phyloP scores from a whole-genome alignment of 2,113 vertebrate genomes.

The Tragulus kanchil region DNA sequence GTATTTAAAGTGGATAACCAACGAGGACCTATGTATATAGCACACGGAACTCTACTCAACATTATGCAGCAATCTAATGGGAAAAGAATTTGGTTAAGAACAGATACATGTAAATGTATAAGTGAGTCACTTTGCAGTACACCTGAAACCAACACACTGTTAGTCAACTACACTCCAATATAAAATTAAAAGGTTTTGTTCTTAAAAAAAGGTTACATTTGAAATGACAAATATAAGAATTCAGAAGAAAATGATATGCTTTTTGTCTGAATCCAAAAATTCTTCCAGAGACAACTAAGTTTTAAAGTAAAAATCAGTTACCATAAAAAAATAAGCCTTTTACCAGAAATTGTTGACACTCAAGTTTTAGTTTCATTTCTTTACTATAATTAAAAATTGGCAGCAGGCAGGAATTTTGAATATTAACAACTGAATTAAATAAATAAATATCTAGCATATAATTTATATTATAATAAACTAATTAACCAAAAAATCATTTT shows the following conservation, averaged over 20 bases:
- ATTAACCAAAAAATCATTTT: constrained; percentile 64
- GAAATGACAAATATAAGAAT: constrained; percentile 24
- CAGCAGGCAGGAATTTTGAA: constrained; percentile 18
- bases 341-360: not conserved
- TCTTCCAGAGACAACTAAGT: not conserved
- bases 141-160: not conserved
- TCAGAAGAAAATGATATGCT: constrained; percentile 32
- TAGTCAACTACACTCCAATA: not conserved
- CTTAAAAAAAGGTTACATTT: not conserved
- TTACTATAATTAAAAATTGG: constrained; percentile 9
- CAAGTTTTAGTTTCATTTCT: constrained; percentile 2
- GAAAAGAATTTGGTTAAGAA: not conserved
- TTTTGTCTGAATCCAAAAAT: constrained; percentile 34
- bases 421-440: constrained; percentile 37
- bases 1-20: not conserved
- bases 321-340: constrained; percentile 51
- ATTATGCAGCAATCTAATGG: not conserved
- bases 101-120: not conserved
- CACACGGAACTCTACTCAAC: not conserved
- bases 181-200: not conserved
- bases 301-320: constrained; percentile 39
- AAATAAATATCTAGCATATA: constrained; percentile 17
- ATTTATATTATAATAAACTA: constrained; percentile 44
- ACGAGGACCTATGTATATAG: not conserved
- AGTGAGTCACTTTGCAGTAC: not conserved